These are phyloP conservation scores for Drosophila novamexicana DNA, from an alignment of 1,140 invertebrate species.

Conservation along the genomic window DNA sequence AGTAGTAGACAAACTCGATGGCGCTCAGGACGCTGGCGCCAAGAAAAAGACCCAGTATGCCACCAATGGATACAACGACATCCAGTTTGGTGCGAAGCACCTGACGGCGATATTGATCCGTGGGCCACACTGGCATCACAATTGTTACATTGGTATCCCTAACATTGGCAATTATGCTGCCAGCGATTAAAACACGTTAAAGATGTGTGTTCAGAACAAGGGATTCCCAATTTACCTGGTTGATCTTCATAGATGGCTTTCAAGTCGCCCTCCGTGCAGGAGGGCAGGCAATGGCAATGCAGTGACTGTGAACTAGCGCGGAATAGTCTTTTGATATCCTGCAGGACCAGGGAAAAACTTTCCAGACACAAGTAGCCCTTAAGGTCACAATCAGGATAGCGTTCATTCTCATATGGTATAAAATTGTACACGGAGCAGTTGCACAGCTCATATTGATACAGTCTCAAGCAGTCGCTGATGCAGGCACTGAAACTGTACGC, in stretches of 20 bases:
- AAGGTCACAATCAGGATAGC: constrained; percentile 62
- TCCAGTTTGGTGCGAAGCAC: constrained; percentile 84
- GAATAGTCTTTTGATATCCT: constrained; percentile 56
- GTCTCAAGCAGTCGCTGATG: constrained; percentile 85
- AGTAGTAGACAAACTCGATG: constrained; percentile 85
- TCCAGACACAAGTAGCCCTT: constrained; percentile 62
- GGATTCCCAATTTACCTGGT: constrained; percentile 33
- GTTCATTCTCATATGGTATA: constrained; percentile 38
- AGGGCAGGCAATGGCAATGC: constrained; percentile 84
- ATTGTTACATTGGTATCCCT: constrained; percentile 42
- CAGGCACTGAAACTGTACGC: constrained; percentile 86
- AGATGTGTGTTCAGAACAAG: too few relatives aligned
- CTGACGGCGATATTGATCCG: constrained; percentile 85
- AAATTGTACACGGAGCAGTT: constrained; percentile 84
- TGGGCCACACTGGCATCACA: constrained; percentile 59
- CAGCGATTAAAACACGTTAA: background rate
- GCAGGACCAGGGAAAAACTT: constrained; percentile 51
- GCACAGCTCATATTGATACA: constrained; percentile 84
- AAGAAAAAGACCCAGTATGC: constrained; percentile 85
- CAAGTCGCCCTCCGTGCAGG: constrained; percentile 86
- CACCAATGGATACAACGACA: constrained; percentile 85
- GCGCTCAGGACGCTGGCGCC: constrained; percentile 86
- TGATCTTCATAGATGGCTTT: constrained; percentile 64
- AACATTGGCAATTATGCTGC: background rate
- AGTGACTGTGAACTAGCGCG: constrained; percentile 36